Evolutionary conservation across 2,888 invertebrate genomes (phyloP).

Genomic region (Chrysolina oricalcia): DNA sequence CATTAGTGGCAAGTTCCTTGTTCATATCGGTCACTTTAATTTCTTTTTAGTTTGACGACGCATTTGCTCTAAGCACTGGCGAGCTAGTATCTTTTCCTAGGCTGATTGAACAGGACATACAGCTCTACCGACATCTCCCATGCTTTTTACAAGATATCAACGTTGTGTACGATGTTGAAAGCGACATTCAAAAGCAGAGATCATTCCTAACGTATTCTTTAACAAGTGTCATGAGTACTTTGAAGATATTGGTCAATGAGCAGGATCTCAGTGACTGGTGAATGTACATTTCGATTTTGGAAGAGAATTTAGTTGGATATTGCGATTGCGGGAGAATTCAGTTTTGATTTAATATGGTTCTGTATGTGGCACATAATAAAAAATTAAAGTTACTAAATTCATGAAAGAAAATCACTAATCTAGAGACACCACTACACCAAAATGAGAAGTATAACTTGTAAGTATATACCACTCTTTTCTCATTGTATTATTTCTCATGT

Average conservation of each 20-base stretch:
- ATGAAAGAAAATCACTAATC: no score
- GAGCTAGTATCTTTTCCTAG: slow-evolving; percentile 53
- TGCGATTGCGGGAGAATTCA: no score
- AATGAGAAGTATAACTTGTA: no score
- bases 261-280: slow-evolving; percentile 44
- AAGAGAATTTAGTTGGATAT: neutral
- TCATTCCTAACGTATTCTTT: slow-evolving; percentile 52
- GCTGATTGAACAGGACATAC: slow-evolving; percentile 48
- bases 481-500: neutral
- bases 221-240: slow-evolving; percentile 34
- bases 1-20: no score
- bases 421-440: no score
- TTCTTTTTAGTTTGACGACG: slow-evolving; percentile 22
- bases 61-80: slow-evolving; percentile 26
- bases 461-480: no score
- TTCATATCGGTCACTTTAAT: no score
- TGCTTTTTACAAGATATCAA: slow-evolving; percentile 56
- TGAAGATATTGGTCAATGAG: slow-evolving; percentile 34
- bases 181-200: slow-evolving; percentile 44
- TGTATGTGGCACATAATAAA: no score
- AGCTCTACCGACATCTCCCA: slow-evolving; percentile 49
- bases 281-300: neutral
- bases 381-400: no score
- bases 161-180: slow-evolving; percentile 48
- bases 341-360: no score